phyloP scores from a whole-genome alignment of 2,797 vertebrate genomes.

The Salmo trutta region DNA sequence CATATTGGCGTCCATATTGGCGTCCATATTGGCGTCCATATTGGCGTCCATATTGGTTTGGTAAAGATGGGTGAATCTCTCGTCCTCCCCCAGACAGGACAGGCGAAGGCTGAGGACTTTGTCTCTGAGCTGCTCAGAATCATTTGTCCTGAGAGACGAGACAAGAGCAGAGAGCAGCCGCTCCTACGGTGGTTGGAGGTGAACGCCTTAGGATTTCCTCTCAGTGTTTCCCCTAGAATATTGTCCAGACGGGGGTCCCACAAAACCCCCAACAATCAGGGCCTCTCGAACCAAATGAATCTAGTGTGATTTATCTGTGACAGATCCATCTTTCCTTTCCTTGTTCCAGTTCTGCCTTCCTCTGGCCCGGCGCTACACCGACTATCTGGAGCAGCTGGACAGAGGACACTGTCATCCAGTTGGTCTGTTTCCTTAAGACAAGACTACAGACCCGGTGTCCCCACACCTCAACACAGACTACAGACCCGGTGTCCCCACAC shows the following conservation, averaged over 20 bases:
- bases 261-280: neutral
- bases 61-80: neutral
- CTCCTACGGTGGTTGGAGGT: conserved; percentile 66
- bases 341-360: conserved; percentile 64
- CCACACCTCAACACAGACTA: no score
- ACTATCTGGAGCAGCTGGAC: conserved; percentile 56
- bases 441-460: neutral
- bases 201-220: conserved; percentile 27
- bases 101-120: conserved; percentile 60
- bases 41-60: no score
- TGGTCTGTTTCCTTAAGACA: conserved; percentile 2
- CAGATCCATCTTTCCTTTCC: neutral
- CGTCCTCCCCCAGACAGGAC: conserved; percentile 40
- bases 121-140: conserved; percentile 59
- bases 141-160: conserved; percentile 42
- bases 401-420: conserved; percentile 47
- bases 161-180: conserved; percentile 44
- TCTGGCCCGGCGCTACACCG: conserved; percentile 59
- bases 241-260: neutral
- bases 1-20: no score
- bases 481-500: neutral
- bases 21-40: no score
- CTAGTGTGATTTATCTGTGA: neutral
- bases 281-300: neutral
- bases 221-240: neutral